Base-by-base conservation (phyloP, 2,888 invertebrate genomes). In the Amitus sp. region DNA sequence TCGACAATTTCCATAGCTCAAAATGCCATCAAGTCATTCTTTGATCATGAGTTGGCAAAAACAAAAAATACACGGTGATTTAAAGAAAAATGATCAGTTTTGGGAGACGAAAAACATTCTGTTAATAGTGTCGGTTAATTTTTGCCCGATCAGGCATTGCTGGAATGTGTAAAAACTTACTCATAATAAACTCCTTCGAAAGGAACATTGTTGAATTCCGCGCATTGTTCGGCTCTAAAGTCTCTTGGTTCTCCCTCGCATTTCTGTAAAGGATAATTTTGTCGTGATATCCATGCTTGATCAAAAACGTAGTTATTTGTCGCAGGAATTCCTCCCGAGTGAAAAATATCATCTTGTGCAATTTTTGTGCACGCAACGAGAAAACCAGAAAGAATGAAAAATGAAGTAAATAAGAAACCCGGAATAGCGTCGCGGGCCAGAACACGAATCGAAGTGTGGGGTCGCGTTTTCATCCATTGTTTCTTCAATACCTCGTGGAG, bases 161-260 rank as follows among this genome's bases (percentile, higher is more conserved):
- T n/a, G n/a, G n/a, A n/a, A n/a, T n/a, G n/a, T n/a, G n/a, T n/a
- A n/a, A 34, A 18, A 49, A 86, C 88, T 88, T 85, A 94, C 90
- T 90, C 89, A 83, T 96, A 94, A 71, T 86, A 87, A 47, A 89
- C 85, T 39, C 92, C 93, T 73, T 95, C 92, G 79, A 96, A 95
- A 1, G 90, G 88, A 40, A 90, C 86, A 50, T 86, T 85, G 83
- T 98, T 90, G 82, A 89, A 96, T 69, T 89, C 88, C 1, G 94
- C 87, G 82, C 98, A 99, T 81, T 99, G 98, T 69, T 93, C 89
- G 0, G 90, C 86, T 52, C 98, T 87, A 83, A 94, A 98, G 83
- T 98, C 97, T 2, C 80, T 82, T 33, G 89, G 83, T 13, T 87
- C 88, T 33, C 89, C 89, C 0, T 93, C 91, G 78, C 96, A 97